Base-by-base conservation (phyloP, 2,113 vertebrate species). In the Chlorocebus sabaeus region DNA sequence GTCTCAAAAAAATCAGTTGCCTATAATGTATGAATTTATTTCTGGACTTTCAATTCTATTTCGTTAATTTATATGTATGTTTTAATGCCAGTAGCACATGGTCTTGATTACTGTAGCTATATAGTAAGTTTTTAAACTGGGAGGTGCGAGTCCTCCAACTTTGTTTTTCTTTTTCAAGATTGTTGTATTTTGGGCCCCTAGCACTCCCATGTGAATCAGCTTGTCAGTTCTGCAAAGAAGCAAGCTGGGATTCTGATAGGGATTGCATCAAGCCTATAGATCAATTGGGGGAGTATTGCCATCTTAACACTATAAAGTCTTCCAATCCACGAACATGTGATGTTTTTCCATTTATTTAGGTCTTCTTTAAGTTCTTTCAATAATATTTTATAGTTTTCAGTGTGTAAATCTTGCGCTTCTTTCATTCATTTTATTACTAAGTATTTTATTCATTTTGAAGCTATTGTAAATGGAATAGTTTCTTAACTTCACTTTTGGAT, bases 341-440 rank as follows among this genome's bases (percentile, higher is more conserved):
- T 89, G 3, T 76, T 1, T 83, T 89, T 78, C 43, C 30, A 95
- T 43, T 88, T 76, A 96, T 89, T 57, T 83, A 82, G 48, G 18
- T 83, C 40, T 90, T 89, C 48, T 96, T 93, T 80, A 90, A 90
- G 73, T 90, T 90, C 40, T 90, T 86, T 81, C 64, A 96, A 55
- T 52, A 84, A 52, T 78, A 52, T 90, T 89, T 79, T 90, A 25
- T 61, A 50, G 55, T 81, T 94, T 90, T 86, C 68, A 87, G 25
- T 57, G 35, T 81, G 57, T 8, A 81, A 90, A 35, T 94, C 75
- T 91, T 94, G 8, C 10, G 32, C 14, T 87, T 67, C 64, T 91
- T 96, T 91, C 87, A 73, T 94, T 81, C 73, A 87, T 72, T 96
- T 81, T 80, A 40, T 86, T 81, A 68, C 48, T 75, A 52, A 80